Evolutionary conservation across 2,888 invertebrate genomes (phyloP).

Genomic region (Monopis laevigella): DNA sequence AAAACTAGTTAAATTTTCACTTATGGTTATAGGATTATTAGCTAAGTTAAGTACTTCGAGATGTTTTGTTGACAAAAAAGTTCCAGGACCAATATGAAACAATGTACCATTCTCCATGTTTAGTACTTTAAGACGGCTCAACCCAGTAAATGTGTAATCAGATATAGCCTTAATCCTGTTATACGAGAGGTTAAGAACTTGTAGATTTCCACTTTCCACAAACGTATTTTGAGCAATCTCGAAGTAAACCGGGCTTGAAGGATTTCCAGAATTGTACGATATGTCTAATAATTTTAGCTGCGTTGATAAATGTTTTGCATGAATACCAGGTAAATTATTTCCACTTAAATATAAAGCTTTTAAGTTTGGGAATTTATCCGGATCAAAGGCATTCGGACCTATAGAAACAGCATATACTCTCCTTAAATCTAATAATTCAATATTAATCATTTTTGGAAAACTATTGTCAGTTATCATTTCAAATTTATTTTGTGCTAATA

Average conservation of each 20-base stretch:
- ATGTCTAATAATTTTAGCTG: slow-evolving; percentile 59
- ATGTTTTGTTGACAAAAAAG: slow-evolving; percentile 49
- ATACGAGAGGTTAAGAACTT: slow-evolving; percentile 57
- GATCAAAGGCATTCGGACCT: slow-evolving; percentile 50
- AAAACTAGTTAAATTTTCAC: slow-evolving; percentile 39
- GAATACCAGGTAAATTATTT: slow-evolving; percentile 63
- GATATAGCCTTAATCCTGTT: slow-evolving; percentile 62
- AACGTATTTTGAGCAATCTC: slow-evolving; percentile 61
- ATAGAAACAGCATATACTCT: slow-evolving; percentile 57
- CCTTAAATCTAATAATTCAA: slow-evolving; percentile 64
- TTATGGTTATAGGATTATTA: slow-evolving; percentile 57
- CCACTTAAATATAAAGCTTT: slow-evolving; percentile 55
- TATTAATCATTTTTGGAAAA: slow-evolving; percentile 64
- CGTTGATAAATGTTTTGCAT: slow-evolving; percentile 52
- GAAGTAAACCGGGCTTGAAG: slow-evolving; percentile 50
- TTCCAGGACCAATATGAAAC: slow-evolving; percentile 49
- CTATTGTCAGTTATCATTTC: slow-evolving; percentile 54
- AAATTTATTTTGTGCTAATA: slow-evolving; percentile 64
- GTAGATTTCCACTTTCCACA: slow-evolving; percentile 47
- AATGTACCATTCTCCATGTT: slow-evolving; percentile 63
- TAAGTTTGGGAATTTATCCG: slow-evolving; percentile 55
- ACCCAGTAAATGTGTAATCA: slow-evolving; percentile 56
- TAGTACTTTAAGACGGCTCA: slow-evolving; percentile 52
- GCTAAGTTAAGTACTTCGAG: slow-evolving; percentile 61
- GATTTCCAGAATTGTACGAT: slow-evolving; percentile 54